phyloP scores from a whole-genome alignment of 2,797 vertebrate genomes.

The Cottoperca gobio region DNA sequence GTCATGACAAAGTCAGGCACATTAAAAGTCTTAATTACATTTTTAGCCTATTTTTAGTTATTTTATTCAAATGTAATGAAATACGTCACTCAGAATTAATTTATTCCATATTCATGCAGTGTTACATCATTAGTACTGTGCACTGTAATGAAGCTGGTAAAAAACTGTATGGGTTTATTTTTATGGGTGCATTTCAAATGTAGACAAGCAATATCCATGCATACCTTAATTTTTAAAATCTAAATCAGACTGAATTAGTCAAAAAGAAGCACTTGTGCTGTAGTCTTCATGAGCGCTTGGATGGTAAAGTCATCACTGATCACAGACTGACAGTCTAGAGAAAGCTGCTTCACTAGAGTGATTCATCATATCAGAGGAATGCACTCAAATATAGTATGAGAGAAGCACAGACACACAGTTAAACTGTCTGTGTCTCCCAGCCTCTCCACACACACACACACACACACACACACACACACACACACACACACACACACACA shows the following conservation, averaged over 20 bases:
- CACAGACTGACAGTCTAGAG: conserved; percentile 47
- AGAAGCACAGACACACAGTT: conserved; percentile 26
- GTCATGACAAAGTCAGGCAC: background rate
- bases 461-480: background rate
- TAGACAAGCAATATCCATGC: background rate
- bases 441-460: conserved; percentile 1
- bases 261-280: conserved; percentile 17
- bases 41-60: conserved; percentile 1
- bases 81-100: background rate
- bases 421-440: conserved; percentile 11
- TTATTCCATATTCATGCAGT: background rate
- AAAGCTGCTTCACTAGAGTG: conserved; percentile 36
- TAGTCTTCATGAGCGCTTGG: conserved; percentile 11
- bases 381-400: conserved; percentile 30
- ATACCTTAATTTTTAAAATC: conserved; percentile 11
- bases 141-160: background rate
- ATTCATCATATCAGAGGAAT: conserved; percentile 50
- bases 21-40: conserved; percentile 1
- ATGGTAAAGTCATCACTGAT: conserved; percentile 43
- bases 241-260: conserved; percentile 29
- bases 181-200: conserved; percentile 21
- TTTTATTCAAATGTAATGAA: background rate
- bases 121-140: background rate
- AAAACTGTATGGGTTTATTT: background rate
- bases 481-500: background rate